A percentile compares a stretch with the other conserved stretches of the same genome.
phyloP scores from a whole-genome alignment of 2,113 vertebrate species.

The Suncus etruscus region DNA sequence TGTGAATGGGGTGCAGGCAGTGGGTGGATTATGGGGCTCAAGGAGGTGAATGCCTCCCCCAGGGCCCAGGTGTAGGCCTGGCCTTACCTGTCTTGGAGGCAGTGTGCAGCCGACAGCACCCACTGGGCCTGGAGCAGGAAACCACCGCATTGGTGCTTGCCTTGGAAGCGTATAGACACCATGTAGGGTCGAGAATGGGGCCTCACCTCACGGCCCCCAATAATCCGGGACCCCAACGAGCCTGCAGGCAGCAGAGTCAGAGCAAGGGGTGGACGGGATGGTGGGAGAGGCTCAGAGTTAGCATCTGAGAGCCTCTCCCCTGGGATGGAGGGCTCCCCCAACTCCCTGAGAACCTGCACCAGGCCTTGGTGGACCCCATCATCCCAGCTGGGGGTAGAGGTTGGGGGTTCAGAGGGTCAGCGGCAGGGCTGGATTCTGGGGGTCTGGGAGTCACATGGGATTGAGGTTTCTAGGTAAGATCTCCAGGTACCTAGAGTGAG shows the following conservation, averaged over 20 bases:
- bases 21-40: too few relatives aligned
- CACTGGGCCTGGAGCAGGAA: constrained; percentile 83
- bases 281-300: too few relatives aligned
- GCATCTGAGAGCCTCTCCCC: accelerated
- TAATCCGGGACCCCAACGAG: constrained; percentile 83
- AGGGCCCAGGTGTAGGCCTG: accelerated
- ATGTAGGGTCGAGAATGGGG: constrained; percentile 92
- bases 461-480: too few relatives aligned
- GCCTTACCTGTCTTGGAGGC: constrained; percentile 70
- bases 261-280: neutral
- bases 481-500: too few relatives aligned
- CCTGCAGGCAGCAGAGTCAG: constrained; percentile 74
- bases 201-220: constrained; percentile 85
- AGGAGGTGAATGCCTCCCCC: too few relatives aligned
- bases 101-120: constrained; percentile 88
- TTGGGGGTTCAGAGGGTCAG: too few relatives aligned
- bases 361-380: too few relatives aligned
- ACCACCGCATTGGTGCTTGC: constrained; percentile 83
- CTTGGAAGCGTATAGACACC: constrained; percentile 84
- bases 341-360: neutral
- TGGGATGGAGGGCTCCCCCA: neutral
- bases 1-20: too few relatives aligned
- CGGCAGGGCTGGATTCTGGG: neutral
- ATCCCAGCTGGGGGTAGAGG: too few relatives aligned
- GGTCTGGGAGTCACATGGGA: neutral